These are phyloP conservation scores for Gymnocheta viridis DNA, from an alignment of 2,888 invertebrate species.

Conservation along the genomic window DNA sequence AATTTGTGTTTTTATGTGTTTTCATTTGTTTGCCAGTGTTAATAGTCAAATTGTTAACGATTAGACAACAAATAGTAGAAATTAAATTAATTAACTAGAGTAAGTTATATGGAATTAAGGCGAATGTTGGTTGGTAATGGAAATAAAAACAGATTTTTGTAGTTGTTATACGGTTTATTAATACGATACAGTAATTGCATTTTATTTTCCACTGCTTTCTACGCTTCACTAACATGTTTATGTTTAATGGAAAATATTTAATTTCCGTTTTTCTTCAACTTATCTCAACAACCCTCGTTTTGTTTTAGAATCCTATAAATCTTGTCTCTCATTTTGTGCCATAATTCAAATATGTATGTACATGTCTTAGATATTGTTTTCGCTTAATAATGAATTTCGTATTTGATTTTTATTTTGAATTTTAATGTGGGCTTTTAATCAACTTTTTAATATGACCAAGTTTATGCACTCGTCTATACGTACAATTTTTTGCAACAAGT, in stretches of 20 bases:
- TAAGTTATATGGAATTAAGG: neutral
- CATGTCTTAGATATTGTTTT: slow-evolving; percentile 40
- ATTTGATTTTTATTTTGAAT: slow-evolving; percentile 20
- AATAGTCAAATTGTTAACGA: slow-evolving; percentile 57
- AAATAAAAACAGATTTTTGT: neutral
- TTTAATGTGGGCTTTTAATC: slow-evolving; percentile 62
- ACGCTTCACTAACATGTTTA: neutral
- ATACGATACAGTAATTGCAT: neutral
- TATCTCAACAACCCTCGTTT: slow-evolving; percentile 12
- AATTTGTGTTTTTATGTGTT: slow-evolving; percentile 66
- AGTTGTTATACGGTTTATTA: neutral
- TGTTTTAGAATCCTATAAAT: slow-evolving; percentile 47
- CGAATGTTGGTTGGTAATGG: neutral
- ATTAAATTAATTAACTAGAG: slow-evolving; percentile 46
- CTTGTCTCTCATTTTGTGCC: slow-evolving; percentile 20
- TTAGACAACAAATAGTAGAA: slow-evolving; percentile 47
- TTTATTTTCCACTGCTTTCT: neutral
- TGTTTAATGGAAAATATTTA: too few relatives aligned
- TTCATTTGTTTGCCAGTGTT: slow-evolving; percentile 42
- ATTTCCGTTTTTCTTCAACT: neutral
- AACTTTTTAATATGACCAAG: slow-evolving; percentile 52
- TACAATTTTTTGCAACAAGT: slow-evolving; percentile 4
- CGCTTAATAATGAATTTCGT: slow-evolving; percentile 34
- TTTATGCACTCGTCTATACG: slow-evolving; percentile 20
- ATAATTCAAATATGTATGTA: slow-evolving; percentile 41